Evolutionary conservation across 2,888 invertebrate species (phyloP).

Genomic region (Anthrax anthrax): DNA sequence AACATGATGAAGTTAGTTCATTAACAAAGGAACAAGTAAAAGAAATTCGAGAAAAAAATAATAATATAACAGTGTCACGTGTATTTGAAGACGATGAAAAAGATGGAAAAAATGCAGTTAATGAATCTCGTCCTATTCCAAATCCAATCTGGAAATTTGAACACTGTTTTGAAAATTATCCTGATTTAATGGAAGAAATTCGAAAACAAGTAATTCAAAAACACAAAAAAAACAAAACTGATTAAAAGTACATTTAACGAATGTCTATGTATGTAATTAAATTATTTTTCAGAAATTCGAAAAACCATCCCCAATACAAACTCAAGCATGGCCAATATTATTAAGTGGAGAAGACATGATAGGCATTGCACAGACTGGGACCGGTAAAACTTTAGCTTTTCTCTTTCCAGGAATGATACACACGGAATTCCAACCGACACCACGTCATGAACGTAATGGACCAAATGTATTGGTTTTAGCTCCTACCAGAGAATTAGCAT

Average conservation of each 20-base stretch:
- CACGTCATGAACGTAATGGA: constrained; percentile 55
- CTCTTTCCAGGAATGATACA: constrained; percentile 85
- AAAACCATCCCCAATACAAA: constrained; percentile 81
- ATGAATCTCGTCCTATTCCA: constrained; percentile 26
- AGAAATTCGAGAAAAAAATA: constrained; percentile 47
- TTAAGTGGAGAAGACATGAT: constrained; percentile 84
- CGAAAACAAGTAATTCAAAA: constrained; percentile 40
- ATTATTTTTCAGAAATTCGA: constrained; percentile 41
- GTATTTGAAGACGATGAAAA: constrained; percentile 37
- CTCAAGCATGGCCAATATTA: constrained; percentile 89
- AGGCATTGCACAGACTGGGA: constrained; percentile 92
- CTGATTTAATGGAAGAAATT: constrained; percentile 71
- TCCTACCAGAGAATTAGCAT: constrained; percentile 83
- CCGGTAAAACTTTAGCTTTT: constrained; percentile 91
- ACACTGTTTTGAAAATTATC: constrained; percentile 67
- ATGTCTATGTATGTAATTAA: background rate
- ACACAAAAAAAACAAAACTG: no score
- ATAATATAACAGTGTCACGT: constrained; percentile 59
- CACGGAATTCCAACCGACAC: constrained; percentile 70
- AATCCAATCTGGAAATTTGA: constrained; percentile 51
- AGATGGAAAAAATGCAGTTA: constrained; percentile 18
- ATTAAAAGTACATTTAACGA: background rate
- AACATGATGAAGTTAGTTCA: constrained; percentile 52
- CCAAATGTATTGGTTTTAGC: constrained; percentile 81
- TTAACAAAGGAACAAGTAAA: constrained; percentile 50